phyloP scores from a whole-genome alignment of 2,888 invertebrate species.

The Drosophila hamatofila region DNA sequence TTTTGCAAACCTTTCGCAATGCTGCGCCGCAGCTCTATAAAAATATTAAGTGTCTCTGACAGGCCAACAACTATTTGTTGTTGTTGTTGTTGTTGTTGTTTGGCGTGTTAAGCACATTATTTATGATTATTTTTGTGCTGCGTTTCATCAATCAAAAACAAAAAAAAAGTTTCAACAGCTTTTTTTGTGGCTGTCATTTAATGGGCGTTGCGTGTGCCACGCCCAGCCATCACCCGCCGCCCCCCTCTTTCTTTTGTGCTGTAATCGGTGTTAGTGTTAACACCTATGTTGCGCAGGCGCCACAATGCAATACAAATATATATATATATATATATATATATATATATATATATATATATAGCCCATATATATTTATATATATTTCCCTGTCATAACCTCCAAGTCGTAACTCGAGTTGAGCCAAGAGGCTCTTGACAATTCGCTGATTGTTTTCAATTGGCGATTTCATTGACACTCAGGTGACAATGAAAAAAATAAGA shows the following conservation, averaged over 20 bases:
- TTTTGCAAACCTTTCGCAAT: constrained; percentile 55
- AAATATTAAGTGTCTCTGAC: constrained; percentile 37
- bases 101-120: constrained; percentile 63
- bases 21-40: constrained; percentile 34
- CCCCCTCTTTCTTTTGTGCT: constrained; percentile 24
- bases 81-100: constrained; percentile 21
- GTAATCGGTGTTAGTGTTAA: constrained; percentile 67
- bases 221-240: not conserved
- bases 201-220: constrained; percentile 38
- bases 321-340: constrained; percentile 6
- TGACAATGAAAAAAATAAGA: constrained; percentile 39
- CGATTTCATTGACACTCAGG: constrained; percentile 57
- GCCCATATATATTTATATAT: constrained; percentile 1
- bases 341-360: not conserved
- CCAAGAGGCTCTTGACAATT: constrained; percentile 41
- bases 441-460: constrained; percentile 59
- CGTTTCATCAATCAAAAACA: constrained; percentile 74
- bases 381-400: constrained; percentile 37
- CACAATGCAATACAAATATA: constrained; percentile 22
- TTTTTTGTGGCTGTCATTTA: constrained; percentile 21
- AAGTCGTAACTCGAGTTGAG: constrained; percentile 12
- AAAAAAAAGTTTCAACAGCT: constrained; percentile 64
- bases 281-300: constrained; percentile 63
- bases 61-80: constrained; percentile 39
- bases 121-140: constrained; percentile 68